Evolutionary conservation across 2,888 invertebrate genomes (phyloP).

Genomic region (Cristatella mucedo): DNA sequence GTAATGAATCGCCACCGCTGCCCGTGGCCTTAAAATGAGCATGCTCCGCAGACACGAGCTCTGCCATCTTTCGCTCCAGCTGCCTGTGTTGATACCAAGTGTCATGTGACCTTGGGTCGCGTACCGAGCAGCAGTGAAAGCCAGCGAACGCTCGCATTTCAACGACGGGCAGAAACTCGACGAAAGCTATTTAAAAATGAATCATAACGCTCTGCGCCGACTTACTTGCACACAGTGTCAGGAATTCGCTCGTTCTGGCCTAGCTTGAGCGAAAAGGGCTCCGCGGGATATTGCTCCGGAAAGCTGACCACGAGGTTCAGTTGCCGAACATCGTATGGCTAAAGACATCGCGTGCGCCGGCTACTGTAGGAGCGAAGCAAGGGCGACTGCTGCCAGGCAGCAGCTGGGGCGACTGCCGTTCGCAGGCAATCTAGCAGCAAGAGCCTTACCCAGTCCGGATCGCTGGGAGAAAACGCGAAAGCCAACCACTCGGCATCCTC

Average conservation of each 20-base stretch:
- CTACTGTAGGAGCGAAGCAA: too few species aligned
- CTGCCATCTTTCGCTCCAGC: constrained; percentile 16
- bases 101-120: too few species aligned
- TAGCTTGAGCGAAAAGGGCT: background rate
- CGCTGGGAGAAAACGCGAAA: constrained; percentile 22
- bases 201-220: background rate
- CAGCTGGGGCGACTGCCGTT: too few species aligned
- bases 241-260: constrained; percentile 3
- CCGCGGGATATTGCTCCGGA: constrained; percentile 21
- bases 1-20: too few species aligned
- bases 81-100: constrained; percentile 16
- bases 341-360: constrained; percentile 16
- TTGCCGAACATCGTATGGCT: constrained; percentile 30
- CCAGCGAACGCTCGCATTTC: too few species aligned
- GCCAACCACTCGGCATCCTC: constrained; percentile 14
- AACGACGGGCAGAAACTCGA: too few species aligned
- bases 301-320: constrained; percentile 21
- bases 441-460: constrained; percentile 32
- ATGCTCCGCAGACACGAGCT: too few species aligned
- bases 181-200: too few species aligned
- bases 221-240: background rate
- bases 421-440: too few species aligned
- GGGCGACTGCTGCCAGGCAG: too few species aligned
- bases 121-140: too few species aligned
- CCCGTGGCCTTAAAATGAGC: too few species aligned